These are phyloP conservation scores for Lates calcarifer DNA, from an alignment of 2,113 vertebrate species.

Conservation along the genomic window DNA sequence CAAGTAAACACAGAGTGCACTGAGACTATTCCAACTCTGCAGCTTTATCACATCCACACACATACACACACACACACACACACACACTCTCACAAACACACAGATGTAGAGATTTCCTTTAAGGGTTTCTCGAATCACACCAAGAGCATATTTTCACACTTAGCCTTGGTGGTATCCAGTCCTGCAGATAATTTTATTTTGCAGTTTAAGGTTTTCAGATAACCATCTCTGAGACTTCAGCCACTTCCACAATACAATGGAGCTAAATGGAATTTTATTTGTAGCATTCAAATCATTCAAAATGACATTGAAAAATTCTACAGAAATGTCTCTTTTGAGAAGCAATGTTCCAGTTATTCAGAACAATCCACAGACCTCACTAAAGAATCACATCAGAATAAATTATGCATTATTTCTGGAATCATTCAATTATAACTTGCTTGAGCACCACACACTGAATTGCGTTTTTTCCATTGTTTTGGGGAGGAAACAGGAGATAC, in stretches of 20 bases:
- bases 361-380: not conserved
- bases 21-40: constrained; percentile 59
- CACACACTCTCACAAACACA: constrained; percentile 57
- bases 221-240: constrained; percentile 29
- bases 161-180: constrained; percentile 4
- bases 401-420: not conserved
- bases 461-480: not conserved
- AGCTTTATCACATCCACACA: constrained; percentile 70
- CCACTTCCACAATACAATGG: not conserved
- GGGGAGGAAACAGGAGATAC: not conserved
- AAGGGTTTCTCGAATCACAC: constrained; percentile 54
- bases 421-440: constrained; percentile 16
- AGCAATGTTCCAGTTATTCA: constrained; percentile 10
- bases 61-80: constrained; percentile 59
- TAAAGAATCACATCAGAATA: constrained; percentile 1
- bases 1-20: constrained; percentile 68
- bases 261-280: constrained; percentile 27
- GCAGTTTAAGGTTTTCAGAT: constrained; percentile 34
- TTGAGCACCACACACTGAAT: not conserved
- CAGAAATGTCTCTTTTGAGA: constrained; percentile 15
- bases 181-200: constrained; percentile 23
- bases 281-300: constrained; percentile 4
- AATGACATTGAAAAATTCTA: constrained; percentile 35
- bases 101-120: constrained; percentile 72
- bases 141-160: constrained; percentile 39